These are phyloP conservation scores for Plebejus argus DNA, from an alignment of 2,888 invertebrate species.

Conservation along the genomic window DNA sequence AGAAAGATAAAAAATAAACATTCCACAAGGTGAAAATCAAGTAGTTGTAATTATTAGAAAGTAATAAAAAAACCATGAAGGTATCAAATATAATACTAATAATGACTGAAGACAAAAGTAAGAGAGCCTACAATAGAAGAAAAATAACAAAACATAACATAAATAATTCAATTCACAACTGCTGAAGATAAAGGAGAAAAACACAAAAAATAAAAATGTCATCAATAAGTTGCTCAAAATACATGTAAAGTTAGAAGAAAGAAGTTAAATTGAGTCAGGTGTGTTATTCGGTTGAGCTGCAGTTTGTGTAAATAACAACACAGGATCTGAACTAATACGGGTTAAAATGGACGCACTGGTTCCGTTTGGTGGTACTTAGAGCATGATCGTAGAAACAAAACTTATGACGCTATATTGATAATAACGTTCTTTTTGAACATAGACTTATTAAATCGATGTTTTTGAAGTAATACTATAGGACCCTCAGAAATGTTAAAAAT, in stretches of 20 bases:
- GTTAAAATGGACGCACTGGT: constrained; percentile 22
- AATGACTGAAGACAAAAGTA: not conserved
- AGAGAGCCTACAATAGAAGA: not conserved
- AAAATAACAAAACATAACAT: not conserved
- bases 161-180: not conserved
- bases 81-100: not conserved
- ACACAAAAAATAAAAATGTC: not conserved
- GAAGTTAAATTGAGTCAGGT: not conserved
- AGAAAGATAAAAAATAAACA: not conserved
- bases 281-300: not conserved
- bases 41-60: not conserved
- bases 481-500: too few species aligned
- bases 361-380: constrained; percentile 13
- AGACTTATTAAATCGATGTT: too few species aligned
- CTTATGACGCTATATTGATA: too few species aligned
- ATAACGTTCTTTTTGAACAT: too few species aligned
- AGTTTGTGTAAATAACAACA: constrained; percentile 22
- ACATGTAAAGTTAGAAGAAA: not conserved
- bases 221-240: not conserved
- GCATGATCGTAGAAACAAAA: not conserved
- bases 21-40: not conserved
- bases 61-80: not conserved
- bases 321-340: not conserved
- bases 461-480: too few species aligned
- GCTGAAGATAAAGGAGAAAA: not conserved